These are phyloP conservation scores for Camelus dromedarius DNA, from an alignment of 2,113 vertebrate species.

Conservation along the genomic window DNA sequence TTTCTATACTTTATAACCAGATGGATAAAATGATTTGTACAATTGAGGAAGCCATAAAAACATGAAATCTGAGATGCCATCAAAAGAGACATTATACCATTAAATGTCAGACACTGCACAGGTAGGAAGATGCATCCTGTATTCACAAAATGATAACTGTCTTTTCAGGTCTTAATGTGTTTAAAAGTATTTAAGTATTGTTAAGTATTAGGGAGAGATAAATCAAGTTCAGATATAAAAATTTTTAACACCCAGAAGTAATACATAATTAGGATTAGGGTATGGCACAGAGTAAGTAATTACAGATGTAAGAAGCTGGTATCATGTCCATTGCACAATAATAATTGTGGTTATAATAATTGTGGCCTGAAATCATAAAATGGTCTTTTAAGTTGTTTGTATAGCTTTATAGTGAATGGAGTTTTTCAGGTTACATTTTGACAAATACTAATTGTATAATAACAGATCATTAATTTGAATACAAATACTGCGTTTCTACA, in stretches of 20 bases:
- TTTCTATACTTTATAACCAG: conserved; percentile 7
- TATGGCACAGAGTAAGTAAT: neutral
- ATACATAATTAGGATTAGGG: neutral
- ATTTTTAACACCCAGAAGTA: neutral
- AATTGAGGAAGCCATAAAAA: neutral
- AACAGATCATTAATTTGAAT: neutral
- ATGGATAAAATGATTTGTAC: neutral
- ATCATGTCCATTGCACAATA: neutral
- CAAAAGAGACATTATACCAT: neutral
- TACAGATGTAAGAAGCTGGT: conserved; percentile 3
- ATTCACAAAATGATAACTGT: neutral
- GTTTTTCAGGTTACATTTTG: neutral
- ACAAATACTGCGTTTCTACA: neutral
- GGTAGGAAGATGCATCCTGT: neutral
- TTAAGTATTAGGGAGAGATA: neutral
- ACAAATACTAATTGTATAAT: neutral
- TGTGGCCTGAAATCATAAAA: neutral
- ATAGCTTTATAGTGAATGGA: neutral
- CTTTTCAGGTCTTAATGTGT: neutral
- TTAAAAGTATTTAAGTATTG: neutral
- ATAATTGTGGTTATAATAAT: neutral
- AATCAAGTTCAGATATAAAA: neutral
- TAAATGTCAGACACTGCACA: neutral
- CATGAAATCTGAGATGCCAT: neutral
- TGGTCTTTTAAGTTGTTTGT: neutral